Conservation (phyloP, 2,797 vertebrate species). For the Tolypeutes matacus region DNA sequence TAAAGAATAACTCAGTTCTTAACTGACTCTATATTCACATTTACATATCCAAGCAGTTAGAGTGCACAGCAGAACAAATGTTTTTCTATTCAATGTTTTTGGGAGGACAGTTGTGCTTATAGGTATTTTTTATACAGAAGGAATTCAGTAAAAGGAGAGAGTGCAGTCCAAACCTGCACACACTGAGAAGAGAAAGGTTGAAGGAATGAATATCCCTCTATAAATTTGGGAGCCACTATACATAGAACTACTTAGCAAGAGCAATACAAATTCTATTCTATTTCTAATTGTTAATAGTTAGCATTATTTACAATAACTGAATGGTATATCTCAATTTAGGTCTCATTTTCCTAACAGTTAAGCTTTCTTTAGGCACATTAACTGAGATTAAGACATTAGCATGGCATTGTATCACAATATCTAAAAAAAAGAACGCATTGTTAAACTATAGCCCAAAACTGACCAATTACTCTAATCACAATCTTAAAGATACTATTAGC, state of each 20-base stretch:
- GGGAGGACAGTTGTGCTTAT: not conserved
- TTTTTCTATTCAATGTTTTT: not conserved
- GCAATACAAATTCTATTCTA: not conserved
- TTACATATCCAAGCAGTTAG: not conserved
- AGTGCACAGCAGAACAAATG: not conserved
- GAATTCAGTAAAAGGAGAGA: no score
- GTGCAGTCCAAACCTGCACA: not conserved
- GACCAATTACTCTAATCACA: not conserved
- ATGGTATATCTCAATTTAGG: not conserved
- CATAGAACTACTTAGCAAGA: not conserved
- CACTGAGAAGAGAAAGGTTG: not conserved
- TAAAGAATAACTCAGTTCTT: not conserved
- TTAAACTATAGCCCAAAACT: not conserved
- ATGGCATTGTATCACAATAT: not conserved
- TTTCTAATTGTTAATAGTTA: constrained; percentile 35
- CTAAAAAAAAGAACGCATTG: not conserved
- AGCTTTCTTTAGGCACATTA: not conserved
- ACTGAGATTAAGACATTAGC: not conserved
- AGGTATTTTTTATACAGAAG: not conserved
- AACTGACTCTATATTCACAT: not conserved
- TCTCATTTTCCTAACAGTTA: not conserved
- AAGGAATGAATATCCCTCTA: not conserved
- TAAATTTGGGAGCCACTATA: not conserved
- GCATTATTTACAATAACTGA: not conserved
- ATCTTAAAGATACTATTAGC: not conserved